These are phyloP conservation scores for Exocentrus adspersus DNA, from an alignment of 2,888 invertebrate genomes.

Conservation along the genomic window DNA sequence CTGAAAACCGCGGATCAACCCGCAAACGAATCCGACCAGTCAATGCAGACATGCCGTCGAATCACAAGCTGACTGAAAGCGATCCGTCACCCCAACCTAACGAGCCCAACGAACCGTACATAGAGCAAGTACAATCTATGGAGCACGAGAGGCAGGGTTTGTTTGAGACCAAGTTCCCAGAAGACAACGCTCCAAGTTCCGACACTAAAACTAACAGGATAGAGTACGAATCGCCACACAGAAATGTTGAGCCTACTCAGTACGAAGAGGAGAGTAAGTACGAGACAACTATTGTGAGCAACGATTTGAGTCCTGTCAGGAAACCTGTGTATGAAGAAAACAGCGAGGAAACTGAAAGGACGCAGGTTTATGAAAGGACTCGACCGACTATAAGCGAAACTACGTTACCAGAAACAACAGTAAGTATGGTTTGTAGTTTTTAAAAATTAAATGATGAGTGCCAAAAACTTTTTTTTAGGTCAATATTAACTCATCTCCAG, in stretches of 20 bases:
- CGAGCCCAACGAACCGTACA: constrained; percentile 28
- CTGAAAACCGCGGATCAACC: constrained; percentile 20
- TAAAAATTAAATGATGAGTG: not conserved
- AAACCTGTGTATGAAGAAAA: not conserved
- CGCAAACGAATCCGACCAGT: constrained; percentile 37
- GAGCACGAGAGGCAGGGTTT: constrained; percentile 20
- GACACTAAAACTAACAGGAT: constrained; percentile 7
- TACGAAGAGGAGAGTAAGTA: constrained; percentile 11
- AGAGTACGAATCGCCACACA: constrained; percentile 11
- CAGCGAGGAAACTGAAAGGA: constrained; percentile 10
- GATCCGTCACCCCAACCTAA: constrained; percentile 2
- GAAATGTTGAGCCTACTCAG: constrained; percentile 15
- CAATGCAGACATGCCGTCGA: constrained; percentile 34
- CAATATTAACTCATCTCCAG: constrained; percentile 50
- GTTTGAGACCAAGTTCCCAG: constrained; percentile 28
- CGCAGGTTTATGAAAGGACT: constrained; percentile 23
- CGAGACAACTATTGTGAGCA: constrained; percentile 31
- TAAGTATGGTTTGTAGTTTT: not conserved
- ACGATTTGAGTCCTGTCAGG: not conserved
- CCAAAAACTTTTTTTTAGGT: constrained; percentile 24
- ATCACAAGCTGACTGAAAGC: constrained; percentile 33
- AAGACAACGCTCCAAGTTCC: constrained; percentile 2
- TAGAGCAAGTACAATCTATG: constrained; percentile 30
- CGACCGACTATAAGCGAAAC: constrained; percentile 23
- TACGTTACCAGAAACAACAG: constrained; percentile 35